Evolutionary conservation across 2,113 vertebrate genomes (phyloP).

Genomic region (Arvicanthis niloticus): DNA sequence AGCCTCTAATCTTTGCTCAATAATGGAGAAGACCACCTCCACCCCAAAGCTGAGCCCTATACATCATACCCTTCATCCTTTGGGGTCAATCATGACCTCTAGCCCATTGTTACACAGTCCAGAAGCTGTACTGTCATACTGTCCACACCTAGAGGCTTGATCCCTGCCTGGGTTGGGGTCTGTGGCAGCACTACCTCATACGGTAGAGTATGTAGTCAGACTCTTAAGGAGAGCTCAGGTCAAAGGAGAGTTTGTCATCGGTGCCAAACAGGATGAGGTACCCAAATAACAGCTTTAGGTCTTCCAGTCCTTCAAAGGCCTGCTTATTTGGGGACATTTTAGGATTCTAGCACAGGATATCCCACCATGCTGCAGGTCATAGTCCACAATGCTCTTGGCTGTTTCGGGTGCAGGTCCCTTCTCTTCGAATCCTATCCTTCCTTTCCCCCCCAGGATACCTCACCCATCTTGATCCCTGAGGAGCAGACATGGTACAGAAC

Average conservation of each 20-base stretch:
- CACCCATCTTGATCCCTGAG: constrained; percentile 96
- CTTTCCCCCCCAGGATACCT: constrained; percentile 94
- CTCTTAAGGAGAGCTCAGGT: constrained; percentile 95
- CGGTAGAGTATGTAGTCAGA: constrained; percentile 95
- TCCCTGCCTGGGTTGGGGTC: constrained; percentile 84
- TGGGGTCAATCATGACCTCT: constrained; percentile 97
- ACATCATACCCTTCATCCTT: constrained; percentile 93
- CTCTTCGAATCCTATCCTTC: constrained; percentile 93
- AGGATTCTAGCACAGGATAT: constrained; percentile 92
- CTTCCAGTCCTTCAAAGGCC: constrained; percentile 92
- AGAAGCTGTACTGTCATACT: constrained; percentile 94
- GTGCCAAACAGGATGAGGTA: constrained; percentile 94
- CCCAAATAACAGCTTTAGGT: constrained; percentile 94
- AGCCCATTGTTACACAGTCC: constrained; percentile 95
- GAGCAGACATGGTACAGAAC: constrained; percentile 95
- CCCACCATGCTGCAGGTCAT: constrained; percentile 91
- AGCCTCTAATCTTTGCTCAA: constrained; percentile 94
- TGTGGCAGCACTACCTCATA: constrained; percentile 91
- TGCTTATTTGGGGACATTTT: constrained; percentile 92
- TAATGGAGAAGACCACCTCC: constrained; percentile 95
- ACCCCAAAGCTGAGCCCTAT: constrained; percentile 94
- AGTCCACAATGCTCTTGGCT: constrained; percentile 92
- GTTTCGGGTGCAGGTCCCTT: constrained; percentile 91
- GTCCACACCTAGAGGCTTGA: constrained; percentile 91
- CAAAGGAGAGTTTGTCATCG: constrained; percentile 94